Conservation (phyloP, 2,888 invertebrate genomes). For the Eumacrocentrus americanus region DNA sequence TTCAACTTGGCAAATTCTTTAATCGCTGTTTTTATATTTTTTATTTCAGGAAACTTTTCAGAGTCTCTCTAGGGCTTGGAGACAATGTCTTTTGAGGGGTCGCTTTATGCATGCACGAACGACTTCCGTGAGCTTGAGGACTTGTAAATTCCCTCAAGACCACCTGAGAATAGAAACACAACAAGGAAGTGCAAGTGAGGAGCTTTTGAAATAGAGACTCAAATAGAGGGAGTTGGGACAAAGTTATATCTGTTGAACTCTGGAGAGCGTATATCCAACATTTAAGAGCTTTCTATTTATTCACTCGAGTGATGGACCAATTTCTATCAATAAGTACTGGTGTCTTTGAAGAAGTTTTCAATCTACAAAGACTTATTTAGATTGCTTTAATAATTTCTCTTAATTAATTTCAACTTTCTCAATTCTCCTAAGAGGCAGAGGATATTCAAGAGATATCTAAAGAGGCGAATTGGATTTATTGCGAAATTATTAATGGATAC, state of each 20-base stretch:
- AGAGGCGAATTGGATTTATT: no score
- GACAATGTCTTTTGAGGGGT: conserved; percentile 1
- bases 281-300: conserved; percentile 20
- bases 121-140: conserved; percentile 8
- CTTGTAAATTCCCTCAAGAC: conserved; percentile 6
- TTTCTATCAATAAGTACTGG: conserved; percentile 24
- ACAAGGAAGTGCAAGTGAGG: neutral
- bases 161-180: neutral
- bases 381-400: neutral
- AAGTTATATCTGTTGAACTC: neutral
- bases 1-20: conserved; percentile 6
- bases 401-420: neutral
- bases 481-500: no score
- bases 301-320: neutral
- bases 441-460: no score
- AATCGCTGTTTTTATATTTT: neutral
- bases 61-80: neutral
- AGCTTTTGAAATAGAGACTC: neutral
- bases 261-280: conserved; percentile 6
- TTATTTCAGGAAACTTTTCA: neutral
- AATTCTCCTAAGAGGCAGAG: no score
- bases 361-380: neutral
- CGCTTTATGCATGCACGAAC: neutral
- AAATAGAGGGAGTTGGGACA: neutral
- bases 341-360: neutral